Percentiles rank a stretch among this genome's conserved stretches.
phyloP scores from a whole-genome alignment of 1,140 invertebrate genomes.

The Drosophila murphyi region DNA sequence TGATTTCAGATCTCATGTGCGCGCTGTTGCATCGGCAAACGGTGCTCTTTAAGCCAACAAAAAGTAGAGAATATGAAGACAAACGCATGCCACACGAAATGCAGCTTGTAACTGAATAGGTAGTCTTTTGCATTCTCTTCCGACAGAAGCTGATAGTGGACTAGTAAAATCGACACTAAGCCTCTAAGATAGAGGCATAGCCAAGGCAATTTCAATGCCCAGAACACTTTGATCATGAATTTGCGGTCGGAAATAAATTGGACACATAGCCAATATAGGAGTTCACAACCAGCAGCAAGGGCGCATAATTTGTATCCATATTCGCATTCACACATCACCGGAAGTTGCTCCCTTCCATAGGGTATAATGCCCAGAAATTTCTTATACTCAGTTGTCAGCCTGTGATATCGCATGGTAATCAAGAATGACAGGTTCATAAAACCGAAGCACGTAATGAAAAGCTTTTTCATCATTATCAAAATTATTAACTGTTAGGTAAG shows the following conservation, averaged over 20 bases:
- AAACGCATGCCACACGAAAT: conserved; percentile 2
- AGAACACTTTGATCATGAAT: conserved; percentile 2
- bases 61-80: not conserved
- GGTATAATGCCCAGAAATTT: conserved; percentile 7
- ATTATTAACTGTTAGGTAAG: not conserved
- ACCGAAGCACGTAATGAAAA: not conserved
- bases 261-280: not conserved
- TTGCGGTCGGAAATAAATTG: not conserved
- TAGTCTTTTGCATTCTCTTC: not conserved
- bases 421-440: conserved; percentile 11
- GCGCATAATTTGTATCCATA: not conserved
- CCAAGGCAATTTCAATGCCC: conserved; percentile 12
- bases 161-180: not conserved
- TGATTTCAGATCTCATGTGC: not conserved
- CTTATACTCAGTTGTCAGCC: not conserved
- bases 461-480: not conserved
- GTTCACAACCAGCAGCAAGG: not conserved
- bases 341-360: not conserved
- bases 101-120: not conserved
- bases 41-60: conserved; percentile 2
- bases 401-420: not conserved
- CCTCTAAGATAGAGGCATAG: not conserved
- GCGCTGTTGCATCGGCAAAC: not conserved
- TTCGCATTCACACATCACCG: not conserved
- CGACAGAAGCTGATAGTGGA: not conserved